Conservation (phyloP, 2,888 invertebrate species). For the Halictus ligatus region DNA sequence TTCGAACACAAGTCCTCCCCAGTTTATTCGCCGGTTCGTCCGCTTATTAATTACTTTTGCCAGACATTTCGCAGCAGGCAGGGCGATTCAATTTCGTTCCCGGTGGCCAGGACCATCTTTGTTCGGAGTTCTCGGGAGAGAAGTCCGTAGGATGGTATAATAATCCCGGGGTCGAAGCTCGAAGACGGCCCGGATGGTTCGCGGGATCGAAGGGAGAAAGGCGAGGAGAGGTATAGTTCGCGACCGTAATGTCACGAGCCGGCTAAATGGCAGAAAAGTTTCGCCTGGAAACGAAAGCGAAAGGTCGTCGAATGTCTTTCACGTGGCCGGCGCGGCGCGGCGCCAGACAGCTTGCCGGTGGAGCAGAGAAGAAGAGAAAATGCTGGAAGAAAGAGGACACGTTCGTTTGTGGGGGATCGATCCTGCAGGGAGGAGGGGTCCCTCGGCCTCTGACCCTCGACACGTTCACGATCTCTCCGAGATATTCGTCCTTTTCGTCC, state of each 20-base stretch:
- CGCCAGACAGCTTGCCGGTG: conserved; percentile 24
- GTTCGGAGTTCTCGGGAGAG: not conserved
- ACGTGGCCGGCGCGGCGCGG: not conserved
- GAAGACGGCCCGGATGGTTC: not conserved
- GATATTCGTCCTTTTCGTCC: not conserved
- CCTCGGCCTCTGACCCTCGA: conserved; percentile 31
- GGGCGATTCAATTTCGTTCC: not conserved
- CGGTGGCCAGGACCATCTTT: not conserved
- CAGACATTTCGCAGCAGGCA: not conserved
- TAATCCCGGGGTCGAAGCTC: not conserved
- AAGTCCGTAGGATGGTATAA: not conserved
- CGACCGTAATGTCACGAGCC: not conserved
- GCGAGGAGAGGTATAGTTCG: not conserved
- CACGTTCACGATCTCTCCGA: conserved; percentile 7
- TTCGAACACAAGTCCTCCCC: not conserved
- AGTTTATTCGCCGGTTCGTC: not conserved
- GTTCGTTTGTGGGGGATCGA: conserved; percentile 33
- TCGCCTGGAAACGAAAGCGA: not conserved
- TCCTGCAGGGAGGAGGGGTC: conserved; percentile 9
- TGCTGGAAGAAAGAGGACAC: not conserved
- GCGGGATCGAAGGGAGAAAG: not conserved
- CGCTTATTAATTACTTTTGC: not conserved
- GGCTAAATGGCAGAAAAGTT: conserved; percentile 27
- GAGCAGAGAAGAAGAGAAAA: conserved; percentile 52
- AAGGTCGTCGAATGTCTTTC: conserved; percentile 28